These are phyloP conservation scores for Nematolebias whitei DNA, from an alignment of 2,113 vertebrate genomes.

Conservation along the genomic window DNA sequence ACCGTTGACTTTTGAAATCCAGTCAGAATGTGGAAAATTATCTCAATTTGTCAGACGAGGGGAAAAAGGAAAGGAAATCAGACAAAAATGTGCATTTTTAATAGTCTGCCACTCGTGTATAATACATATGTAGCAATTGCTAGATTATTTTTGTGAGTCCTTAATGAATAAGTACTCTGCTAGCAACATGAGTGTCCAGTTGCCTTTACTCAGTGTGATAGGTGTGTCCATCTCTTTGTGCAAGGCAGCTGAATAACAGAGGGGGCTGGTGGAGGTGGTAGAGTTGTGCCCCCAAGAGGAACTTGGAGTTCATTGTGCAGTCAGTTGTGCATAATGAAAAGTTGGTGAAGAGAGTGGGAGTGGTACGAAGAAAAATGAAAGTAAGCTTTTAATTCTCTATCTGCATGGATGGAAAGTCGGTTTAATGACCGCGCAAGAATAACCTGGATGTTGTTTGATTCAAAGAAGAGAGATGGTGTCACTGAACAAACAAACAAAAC, in stretches of 20 bases:
- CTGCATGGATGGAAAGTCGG: conserved; percentile 17
- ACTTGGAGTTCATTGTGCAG: conserved; percentile 61
- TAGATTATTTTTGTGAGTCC: neutral
- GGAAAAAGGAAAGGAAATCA: neutral
- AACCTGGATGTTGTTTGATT: conserved; percentile 26
- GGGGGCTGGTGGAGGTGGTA: conserved; percentile 27
- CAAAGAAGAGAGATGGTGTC: neutral
- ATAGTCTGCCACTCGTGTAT: neutral
- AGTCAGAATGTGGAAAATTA: too few species aligned
- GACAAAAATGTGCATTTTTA: neutral
- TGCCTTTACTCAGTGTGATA: conserved; percentile 3
- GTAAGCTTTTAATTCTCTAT: conserved; percentile 39
- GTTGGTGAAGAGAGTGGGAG: conserved; percentile 16
- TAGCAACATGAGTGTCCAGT: conserved; percentile 12
- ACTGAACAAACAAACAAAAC: too few species aligned
- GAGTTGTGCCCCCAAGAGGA: conserved; percentile 28
- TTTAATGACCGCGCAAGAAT: conserved; percentile 21
- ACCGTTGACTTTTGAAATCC: too few species aligned
- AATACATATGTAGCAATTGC: neutral
- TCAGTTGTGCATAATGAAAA: conserved; percentile 51
- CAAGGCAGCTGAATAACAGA: conserved; percentile 15
- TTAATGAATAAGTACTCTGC: neutral
- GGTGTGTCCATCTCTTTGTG: neutral
- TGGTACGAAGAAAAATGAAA: conserved; percentile 37
- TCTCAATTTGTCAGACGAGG: too few species aligned